Evolutionary conservation across 2,888 invertebrate species (phyloP).

Genomic region (Meliscaeva auricollis): DNA sequence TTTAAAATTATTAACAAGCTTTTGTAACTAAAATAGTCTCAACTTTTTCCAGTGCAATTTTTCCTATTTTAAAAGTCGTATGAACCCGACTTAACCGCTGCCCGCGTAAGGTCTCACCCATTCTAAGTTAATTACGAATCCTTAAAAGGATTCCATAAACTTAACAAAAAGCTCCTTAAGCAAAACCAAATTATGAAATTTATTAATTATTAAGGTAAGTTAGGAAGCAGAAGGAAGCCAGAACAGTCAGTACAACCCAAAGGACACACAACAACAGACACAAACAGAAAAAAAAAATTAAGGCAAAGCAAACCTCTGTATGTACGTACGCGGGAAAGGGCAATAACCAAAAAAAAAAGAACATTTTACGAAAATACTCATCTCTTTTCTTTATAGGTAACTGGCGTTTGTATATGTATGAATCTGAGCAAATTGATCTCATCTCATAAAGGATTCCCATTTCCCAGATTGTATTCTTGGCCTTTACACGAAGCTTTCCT

Average conservation of each 20-base stretch:
- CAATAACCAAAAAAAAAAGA: constrained; percentile 37
- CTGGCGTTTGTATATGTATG: constrained; percentile 14
- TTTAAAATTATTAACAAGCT: too few species aligned
- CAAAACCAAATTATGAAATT: constrained; percentile 73
- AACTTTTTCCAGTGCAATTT: too few species aligned
- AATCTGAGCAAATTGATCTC: constrained; percentile 74
- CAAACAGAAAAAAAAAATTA: constrained; percentile 2
- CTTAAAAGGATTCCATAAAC: constrained; percentile 71
- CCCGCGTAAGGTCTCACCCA: constrained; percentile 25
- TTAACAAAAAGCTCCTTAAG: constrained; percentile 60
- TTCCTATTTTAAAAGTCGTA: not conserved
- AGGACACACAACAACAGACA: not conserved
- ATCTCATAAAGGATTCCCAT: constrained; percentile 68
- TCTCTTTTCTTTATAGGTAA: constrained; percentile 20
- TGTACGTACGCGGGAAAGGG: constrained; percentile 1
- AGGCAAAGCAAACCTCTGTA: constrained; percentile 29
- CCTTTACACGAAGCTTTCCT: not conserved
- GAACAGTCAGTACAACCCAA: not conserved
- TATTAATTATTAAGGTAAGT: constrained; percentile 66
- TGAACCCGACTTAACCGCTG: not conserved
- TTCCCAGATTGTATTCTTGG: constrained; percentile 29
- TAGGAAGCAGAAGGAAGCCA: not conserved
- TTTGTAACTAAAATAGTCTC: too few species aligned
- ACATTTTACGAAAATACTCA: constrained; percentile 11
- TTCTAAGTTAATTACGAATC: constrained; percentile 69